A percentile compares a stretch with the other conserved stretches of the same genome.
These are phyloP conservation scores for Strix uralensis DNA, from an alignment of 2,113 vertebrate species.

Conservation along the genomic window DNA sequence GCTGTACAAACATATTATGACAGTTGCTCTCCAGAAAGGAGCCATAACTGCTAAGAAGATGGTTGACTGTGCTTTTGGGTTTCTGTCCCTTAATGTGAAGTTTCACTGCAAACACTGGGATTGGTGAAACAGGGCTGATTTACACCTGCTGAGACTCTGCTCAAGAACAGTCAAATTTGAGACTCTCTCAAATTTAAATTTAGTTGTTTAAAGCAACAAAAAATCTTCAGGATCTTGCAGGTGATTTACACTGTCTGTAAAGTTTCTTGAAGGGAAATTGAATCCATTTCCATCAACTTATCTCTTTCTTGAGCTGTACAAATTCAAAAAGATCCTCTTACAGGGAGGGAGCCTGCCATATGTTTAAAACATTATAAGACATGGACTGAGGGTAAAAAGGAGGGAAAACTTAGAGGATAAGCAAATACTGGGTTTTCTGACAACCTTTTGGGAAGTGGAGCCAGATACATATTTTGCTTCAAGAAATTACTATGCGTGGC, in stretches of 20 bases:
- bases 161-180: not conserved
- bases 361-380: not conserved
- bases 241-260: not conserved
- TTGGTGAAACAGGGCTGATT: not conserved
- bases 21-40: not conserved
- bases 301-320: not conserved
- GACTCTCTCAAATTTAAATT: not conserved
- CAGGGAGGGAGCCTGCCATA: not conserved
- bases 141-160: not conserved
- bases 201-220: not conserved
- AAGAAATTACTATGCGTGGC: not conserved
- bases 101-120: not conserved
- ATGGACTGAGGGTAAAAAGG: not conserved
- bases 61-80: not conserved
- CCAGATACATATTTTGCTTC: not conserved
- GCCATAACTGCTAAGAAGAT: not conserved
- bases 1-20: not conserved
- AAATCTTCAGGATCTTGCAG: not conserved
- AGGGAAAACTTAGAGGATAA: not conserved
- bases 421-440: not conserved
- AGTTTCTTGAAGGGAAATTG: not conserved
- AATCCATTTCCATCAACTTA: not conserved
- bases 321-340: not conserved
- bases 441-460: not conserved
- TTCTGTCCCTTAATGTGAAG: not conserved